Evolutionary conservation across 2,888 invertebrate species (phyloP), one percentile per base, ranked within the genome.

Genomic region (Ennomos fuscantarius): DNA sequence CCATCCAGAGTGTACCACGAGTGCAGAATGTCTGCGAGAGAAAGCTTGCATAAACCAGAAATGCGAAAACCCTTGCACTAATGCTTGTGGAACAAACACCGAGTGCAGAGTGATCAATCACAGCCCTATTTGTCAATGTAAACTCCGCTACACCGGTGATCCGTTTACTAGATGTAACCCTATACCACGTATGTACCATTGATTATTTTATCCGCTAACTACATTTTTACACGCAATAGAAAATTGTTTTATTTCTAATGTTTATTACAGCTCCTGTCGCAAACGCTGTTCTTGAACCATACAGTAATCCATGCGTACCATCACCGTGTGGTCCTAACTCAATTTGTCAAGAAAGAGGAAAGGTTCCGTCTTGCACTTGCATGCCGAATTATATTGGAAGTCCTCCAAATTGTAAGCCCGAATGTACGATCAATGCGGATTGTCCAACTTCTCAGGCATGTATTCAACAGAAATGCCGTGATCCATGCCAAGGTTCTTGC

Each of bases 91-190:
- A 13, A 88, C 89, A 75, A 94, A 95, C 71, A 92, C 95, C 0
- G 93, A 93, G 47, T 97, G 97, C 74, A 93, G 94, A 75, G 95
- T 96, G 9, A 94, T 95, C 51, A 96, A 96, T 80, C 97, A 96
- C 74, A 96, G 94, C 77, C 96, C 97, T 8, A 94, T 96, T 70
- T 97, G 97, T 79, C 94, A 93, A 64, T 97, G 97, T 78, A 93
- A 93, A 57, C 70, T 82, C 13, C 91, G 87, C 39, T 94, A 94
- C 68, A 95, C 95, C 36, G 96, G 96, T n/a, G 95, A 96, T 86
- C 94, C 95, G 9, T 94, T 94, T 64, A 87, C 93, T 10, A 89
- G 93, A 78, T 95, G 95, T 72, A 83, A 88, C 63, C 93, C 93
- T 11, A 86, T 92, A 70, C 90, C 86, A 74, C 93, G 93, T 93